Base-by-base conservation (phyloP, 2,113 vertebrate species). In the Pontoporia blainvillei region DNA sequence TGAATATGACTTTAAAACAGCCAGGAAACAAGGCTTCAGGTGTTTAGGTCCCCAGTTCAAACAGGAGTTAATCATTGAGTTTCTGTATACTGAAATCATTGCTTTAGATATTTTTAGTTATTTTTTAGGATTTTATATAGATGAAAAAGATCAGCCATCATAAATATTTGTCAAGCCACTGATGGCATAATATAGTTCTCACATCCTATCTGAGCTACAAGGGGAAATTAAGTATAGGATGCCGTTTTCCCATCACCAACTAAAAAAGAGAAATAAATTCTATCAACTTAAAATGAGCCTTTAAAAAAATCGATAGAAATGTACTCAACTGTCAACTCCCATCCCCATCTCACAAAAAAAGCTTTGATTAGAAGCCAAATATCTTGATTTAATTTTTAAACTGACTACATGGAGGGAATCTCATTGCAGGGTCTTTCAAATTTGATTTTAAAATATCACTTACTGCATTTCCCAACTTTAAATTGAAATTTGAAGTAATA, bases 1-100 rank as follows among this genome's bases (percentile, higher is more conserved):
- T 79, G 52, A 85, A 92, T 87, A 81, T 92, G 66, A 95, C 0
- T 93, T 86, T 90, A 94, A 96, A 97, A 94, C 31, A 76, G 23
- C 25, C n/a, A 62, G 8, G 6, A 91, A 90, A 87, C 34, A 76
- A 92, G 86, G 3, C 66, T 97, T 39, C 39, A 92, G 10, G 73
- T 88, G 0, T 18, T 17, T 57, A 93, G 73, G 11, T 67, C 17
- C 25, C 73, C 18, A 91, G 29, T 92, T 96, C 54, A 97, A 91
- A 86, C 7, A 85, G 34, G 29, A 9, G 18, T 93, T 97, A 87
- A 71, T 57, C 90, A 84, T 0, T 27, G 52, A 64, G 52, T 90
- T 98, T 96, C 62, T 94, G 61, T 89, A 52, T 52, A 93, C 0
- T 46, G 13, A 49, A 61, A 61, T 82, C 39, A 93, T 17, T 36